Conservation (phyloP, 92 coral and sea anemone genomes). For the Porites lobata region DNA sequence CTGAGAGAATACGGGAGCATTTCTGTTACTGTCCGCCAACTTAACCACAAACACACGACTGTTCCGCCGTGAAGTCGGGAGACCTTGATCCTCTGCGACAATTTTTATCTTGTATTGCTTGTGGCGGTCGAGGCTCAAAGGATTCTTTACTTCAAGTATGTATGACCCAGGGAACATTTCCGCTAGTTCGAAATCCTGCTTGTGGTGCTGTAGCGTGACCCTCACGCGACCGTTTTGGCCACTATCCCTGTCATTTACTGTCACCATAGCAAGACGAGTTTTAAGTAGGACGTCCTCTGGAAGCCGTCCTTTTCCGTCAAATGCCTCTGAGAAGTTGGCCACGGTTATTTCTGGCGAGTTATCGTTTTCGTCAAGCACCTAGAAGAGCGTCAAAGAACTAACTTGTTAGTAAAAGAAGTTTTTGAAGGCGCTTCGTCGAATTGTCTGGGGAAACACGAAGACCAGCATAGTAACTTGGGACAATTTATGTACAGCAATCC, state of each 20-base stretch:
- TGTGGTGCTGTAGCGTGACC: conserved; percentile 66
- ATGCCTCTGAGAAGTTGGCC: conserved; percentile 22
- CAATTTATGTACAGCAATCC: no score
- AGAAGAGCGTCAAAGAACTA: background rate
- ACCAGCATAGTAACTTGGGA: no score
- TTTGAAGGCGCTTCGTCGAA: no score
- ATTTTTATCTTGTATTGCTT: conserved; percentile 74
- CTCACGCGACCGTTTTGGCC: conserved; percentile 77
- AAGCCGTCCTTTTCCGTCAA: conserved; percentile 65
- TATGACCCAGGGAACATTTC: conserved; percentile 67
- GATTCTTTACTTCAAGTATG: conserved; percentile 64
- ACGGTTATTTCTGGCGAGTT: conserved; percentile 79
- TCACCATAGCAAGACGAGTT: conserved; percentile 75
- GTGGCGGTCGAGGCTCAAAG: conserved; percentile 75
- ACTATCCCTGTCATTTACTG: conserved; percentile 84
- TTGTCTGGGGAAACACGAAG: background rate
- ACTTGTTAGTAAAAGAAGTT: background rate
- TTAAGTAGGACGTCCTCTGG: conserved; percentile 83
- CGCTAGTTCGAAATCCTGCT: conserved; percentile 73
- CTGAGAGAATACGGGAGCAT: conserved; percentile 82
- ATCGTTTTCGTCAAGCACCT: conserved; percentile 96
- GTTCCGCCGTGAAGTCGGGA: conserved; percentile 47
- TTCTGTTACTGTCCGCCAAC: conserved; percentile 89
- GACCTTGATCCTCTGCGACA: conserved; percentile 90
- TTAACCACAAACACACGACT: conserved; percentile 47